Base-by-base conservation (phyloP, 2,113 vertebrate species). In the Acanthisitta chloris region DNA sequence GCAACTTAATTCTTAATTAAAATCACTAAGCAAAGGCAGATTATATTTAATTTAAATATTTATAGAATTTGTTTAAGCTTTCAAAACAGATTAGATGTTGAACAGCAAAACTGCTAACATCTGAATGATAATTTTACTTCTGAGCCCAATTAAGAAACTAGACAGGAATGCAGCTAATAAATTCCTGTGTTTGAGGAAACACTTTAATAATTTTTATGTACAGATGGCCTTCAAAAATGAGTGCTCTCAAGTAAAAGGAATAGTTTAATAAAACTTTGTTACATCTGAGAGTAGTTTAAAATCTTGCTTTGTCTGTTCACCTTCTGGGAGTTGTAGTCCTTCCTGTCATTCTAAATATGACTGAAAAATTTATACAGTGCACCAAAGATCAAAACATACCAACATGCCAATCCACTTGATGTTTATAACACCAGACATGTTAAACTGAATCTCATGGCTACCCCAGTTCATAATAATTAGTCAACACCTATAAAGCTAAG, bases 1-100 rank as follows among this genome's bases (percentile, higher is more conserved):
- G 57, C 61, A 81, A 76, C 83, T 93, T 90, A 83, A 83, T 92
- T 93, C 72, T 86, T 93, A 82, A 92, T 96, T 95, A 95, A 94
- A 93, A 79, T 79, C 88, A 52, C 38, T 80, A 82, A 86, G 52
- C 43, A 93, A 96, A 67, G 73, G 74, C 61, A 51, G 84, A 67
- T 89, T 81, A 28, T 95, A 81, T 91, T 95, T 88, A 82, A 95
- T 94, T 92, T 90, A 91, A 96, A 86, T 92, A 95, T 94, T 93
- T 91, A 86, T 73, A 77, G 55, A 78, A 81, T 95, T 95, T 77
- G 58, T 84, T 87, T 54, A 82, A 92, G 40, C 58, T 90, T 96
- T 94, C 86, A 55, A 88, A 95, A 80, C 70, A 91, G 57, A 86
- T 91, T 83, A 77, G 65, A 34, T 2, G 4, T 87, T 57, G 49